phyloP scores from a whole-genome alignment of 2,797 vertebrate species.

The Cirrhinus mrigala region DNA sequence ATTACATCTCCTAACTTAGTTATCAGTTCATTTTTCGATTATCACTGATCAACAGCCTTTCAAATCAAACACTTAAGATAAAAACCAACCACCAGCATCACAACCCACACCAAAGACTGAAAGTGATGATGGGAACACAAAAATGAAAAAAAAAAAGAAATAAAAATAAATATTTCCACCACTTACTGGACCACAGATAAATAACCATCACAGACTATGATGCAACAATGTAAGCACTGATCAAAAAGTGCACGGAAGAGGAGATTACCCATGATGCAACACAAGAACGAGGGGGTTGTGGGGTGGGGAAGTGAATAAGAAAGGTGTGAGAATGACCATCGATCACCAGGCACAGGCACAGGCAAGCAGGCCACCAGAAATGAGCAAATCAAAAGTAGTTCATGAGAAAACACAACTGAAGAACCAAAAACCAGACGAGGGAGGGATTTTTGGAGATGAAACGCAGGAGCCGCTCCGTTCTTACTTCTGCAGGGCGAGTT shows the following conservation, averaged over 20 bases:
- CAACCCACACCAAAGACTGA: slow-evolving; percentile 8
- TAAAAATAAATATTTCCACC: slow-evolving; percentile 50
- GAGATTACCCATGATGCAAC: slow-evolving; percentile 74
- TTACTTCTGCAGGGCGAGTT: slow-evolving; percentile 99
- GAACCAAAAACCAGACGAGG: slow-evolving; percentile 63
- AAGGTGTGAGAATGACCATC: slow-evolving; percentile 70
- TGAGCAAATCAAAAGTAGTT: slow-evolving; percentile 59
- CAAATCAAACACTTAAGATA: slow-evolving; percentile 20
- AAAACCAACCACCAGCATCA: slow-evolving; percentile 15
- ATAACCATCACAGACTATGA: slow-evolving; percentile 65
- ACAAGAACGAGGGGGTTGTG: slow-evolving; percentile 65
- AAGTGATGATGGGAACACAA: slow-evolving; percentile 6
- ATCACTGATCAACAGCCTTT: not conserved
- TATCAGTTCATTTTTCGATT: slow-evolving; percentile 17
- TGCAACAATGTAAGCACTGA: slow-evolving; percentile 67
- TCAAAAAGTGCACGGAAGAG: slow-evolving; percentile 64
- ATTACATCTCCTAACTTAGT: slow-evolving; percentile 3
- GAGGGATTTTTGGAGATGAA: slow-evolving; percentile 55
- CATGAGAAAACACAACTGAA: slow-evolving; percentile 63
- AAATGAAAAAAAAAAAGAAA: slow-evolving; percentile 40
- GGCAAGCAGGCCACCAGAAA: slow-evolving; percentile 79
- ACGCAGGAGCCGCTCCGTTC: slow-evolving; percentile 76
- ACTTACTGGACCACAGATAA: slow-evolving; percentile 24
- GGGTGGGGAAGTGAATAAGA: slow-evolving; percentile 37
- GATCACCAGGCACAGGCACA: slow-evolving; percentile 80